Evolutionary conservation across 1,140 invertebrate genomes (phyloP), one percentile per base, ranked within the genome.

Genomic region (Listronotus oregonensis): DNA sequence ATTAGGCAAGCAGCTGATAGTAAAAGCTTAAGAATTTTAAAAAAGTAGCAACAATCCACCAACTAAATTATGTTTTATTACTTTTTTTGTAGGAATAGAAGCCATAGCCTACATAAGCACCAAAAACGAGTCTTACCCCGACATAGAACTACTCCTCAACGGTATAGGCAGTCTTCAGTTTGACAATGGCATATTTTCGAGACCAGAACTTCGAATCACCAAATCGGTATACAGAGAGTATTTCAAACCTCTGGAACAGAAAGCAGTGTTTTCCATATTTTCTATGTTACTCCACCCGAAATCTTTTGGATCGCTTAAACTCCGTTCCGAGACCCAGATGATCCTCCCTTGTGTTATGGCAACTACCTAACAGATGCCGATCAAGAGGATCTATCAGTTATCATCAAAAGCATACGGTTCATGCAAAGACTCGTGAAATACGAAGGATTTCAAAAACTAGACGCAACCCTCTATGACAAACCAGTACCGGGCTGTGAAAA

Each of bases 281-380:
- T 87, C 90, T 0, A 90, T 92, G 78, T 74, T 92, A 0, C 81
- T 93, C 9, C 83, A 89, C 75, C 92, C 94, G 0, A 85, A 88
- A 74, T 87, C 86, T 15, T 77, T 79, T 15, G 89, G 89, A 9
- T 77, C 77, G 54, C 46, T 90, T 5, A 80, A 82, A 70, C 75
- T 90, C 14, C 82, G 78, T 66, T 81, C 81, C 40, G 79, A 34
- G 82, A 90, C 79, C 89, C 89, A 3, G 83, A 80, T 43, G 82
- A 84, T 59, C 81, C 83, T 71, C 90, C 90, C 1, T 73, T 82
- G 12, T 83, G 91, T 58, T 83, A 87, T 71, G 85, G 88, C 0
- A 87, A 87, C 64, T 89, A 85, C 75, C 81, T 89, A 21, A 81
- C 79, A 3, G 80, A 85, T 66, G 73, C 77, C 3, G 74, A 76